Evolutionary conservation across 1,140 invertebrate genomes (phyloP).

Genomic region (Cardiocondyla obscurior): DNA sequence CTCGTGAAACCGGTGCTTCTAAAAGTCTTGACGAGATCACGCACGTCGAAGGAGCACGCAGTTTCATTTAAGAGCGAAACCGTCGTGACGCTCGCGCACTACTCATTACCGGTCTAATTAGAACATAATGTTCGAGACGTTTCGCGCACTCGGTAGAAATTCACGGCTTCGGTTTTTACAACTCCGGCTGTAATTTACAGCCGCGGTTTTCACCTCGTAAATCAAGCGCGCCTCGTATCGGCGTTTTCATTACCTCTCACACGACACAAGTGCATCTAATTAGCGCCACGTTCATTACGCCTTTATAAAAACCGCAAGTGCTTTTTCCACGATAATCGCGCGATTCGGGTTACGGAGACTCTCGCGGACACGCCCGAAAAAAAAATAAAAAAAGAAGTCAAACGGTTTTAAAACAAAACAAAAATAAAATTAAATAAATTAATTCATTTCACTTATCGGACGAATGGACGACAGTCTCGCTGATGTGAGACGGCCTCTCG

Average conservation of each 20-base stretch:
- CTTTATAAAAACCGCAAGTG: neutral
- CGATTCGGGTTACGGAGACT: neutral
- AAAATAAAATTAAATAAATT: no score
- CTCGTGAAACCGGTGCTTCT: neutral
- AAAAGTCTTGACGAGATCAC: neutral
- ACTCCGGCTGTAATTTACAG: neutral
- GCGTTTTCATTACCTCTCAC: neutral
- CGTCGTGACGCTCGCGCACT: neutral
- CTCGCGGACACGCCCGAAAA: no score
- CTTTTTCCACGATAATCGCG: neutral
- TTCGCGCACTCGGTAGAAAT: neutral
- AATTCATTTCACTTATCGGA: no score
- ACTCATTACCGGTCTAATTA: slow-evolving; percentile 18
- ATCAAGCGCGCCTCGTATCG: neutral
- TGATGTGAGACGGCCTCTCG: neutral
- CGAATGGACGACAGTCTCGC: neutral
- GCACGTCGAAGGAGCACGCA: neutral
- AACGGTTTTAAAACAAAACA: no score
- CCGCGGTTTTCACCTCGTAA: slow-evolving; percentile 2
- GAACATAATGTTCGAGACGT: neutral
- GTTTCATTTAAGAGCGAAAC: neutral
- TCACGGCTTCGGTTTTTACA: neutral
- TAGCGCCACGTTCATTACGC: neutral
- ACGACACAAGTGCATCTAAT: neutral
- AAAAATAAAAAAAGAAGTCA: no score